Base-by-base conservation (phyloP, 2,888 invertebrate genomes). In the Byasa hedistus region DNA sequence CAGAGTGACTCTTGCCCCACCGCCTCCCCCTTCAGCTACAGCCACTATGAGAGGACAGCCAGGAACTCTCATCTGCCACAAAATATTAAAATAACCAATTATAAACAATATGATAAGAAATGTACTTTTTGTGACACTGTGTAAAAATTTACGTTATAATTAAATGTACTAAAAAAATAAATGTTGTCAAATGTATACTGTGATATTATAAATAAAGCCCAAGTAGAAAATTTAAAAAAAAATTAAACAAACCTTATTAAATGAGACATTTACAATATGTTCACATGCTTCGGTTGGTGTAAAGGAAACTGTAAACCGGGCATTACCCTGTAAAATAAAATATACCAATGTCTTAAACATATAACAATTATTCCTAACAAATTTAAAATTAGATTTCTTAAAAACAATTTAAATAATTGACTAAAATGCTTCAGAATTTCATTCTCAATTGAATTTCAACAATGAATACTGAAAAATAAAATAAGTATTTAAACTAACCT, bases 201-300 rank as follows among this genome's bases (percentile, higher is more conserved):
- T 39, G 39, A 15, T 39, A 39, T 39, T 15, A 15, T 12, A 39
- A 39, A 36, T 36, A 39, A 39, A 0, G 15, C 39, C 39, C 3
- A 36, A 12, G 10, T 2, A 2, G 8, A 1, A 8, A 36, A 12
- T 36, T 2, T 36, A 36, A 36, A 36, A 12, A 36, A 36, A n/a
- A 5, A 32, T n/a, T 55, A 54, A 57, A 75, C 92, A 93, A 84
- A 96, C 95, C 89, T 98, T 98, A 89, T 99, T 99, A 89, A 99
- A 99, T 68, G 98, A 98, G 70, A 99, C 98, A 91, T 98, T 98
- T 76, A 99, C 97, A 69, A 97, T 95, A 89, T 99, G 99, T 83
- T 98, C 96, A 82, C 97, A 97, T 48, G 97, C 95, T 85, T 98
- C 97, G 39, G 97, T 96, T 62, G 99, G 99, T 71, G 98, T 96